These are phyloP conservation scores for Micrasema longulum DNA, from an alignment of 1,140 invertebrate genomes.

Conservation along the genomic window DNA sequence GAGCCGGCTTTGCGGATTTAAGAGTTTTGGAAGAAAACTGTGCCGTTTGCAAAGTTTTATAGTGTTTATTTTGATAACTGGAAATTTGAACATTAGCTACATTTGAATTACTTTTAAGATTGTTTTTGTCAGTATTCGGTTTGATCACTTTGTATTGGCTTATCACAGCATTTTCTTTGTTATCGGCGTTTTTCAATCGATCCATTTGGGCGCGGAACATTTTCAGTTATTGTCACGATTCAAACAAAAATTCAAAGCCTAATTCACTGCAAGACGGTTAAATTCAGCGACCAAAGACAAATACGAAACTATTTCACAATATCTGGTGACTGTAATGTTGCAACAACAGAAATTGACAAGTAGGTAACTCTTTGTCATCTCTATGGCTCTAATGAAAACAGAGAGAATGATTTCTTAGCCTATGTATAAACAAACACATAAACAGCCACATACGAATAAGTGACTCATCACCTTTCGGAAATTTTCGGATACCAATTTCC, in stretches of 20 bases:
- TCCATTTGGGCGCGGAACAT: conserved; percentile 20
- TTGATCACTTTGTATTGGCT: conserved; percentile 33
- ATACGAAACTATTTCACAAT: too few relatives aligned
- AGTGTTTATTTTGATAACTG: conserved; percentile 12
- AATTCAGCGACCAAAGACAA: conserved; percentile 9
- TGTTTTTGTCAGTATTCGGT: conserved; percentile 14
- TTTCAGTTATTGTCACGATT: conserved; percentile 32
- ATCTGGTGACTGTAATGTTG: too few relatives aligned
- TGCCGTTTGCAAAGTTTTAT: conserved; percentile 19
- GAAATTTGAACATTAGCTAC: neutral
- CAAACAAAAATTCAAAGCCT: conserved; percentile 20
- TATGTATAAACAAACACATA: too few relatives aligned
- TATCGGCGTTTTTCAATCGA: conserved; percentile 22
- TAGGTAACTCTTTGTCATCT: too few relatives aligned
- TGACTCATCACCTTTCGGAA: too few relatives aligned
- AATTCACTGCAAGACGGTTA: conserved; percentile 20
- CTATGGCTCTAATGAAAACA: too few relatives aligned
- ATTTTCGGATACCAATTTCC: too few relatives aligned
- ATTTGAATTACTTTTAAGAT: conserved; percentile 19
- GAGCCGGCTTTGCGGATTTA: neutral
- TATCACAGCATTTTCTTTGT: conserved; percentile 37
- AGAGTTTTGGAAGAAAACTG: conserved; percentile 12
- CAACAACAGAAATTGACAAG: too few relatives aligned
- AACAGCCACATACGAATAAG: too few relatives aligned
- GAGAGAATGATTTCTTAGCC: too few relatives aligned